Evolutionary conservation across 2,888 invertebrate species (phyloP), one percentile per base, ranked within the genome.

Genomic region (Andrena praecox): DNA sequence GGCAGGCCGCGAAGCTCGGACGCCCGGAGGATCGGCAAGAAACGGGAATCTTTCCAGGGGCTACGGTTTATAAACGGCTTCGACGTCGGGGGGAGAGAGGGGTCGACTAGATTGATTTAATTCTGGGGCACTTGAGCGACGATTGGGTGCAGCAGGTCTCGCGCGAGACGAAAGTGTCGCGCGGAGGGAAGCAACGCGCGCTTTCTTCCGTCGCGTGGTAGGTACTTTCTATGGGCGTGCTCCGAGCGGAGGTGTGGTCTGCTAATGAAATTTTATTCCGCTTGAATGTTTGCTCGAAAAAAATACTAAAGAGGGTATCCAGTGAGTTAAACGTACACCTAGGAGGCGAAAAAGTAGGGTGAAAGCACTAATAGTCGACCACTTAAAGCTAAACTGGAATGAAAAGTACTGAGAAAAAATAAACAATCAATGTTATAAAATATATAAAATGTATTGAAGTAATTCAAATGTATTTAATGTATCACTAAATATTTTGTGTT

Each of bases 191-290:
- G 20, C 24, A 10, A 42, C 50, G 35, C 33, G 27, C 10, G 59
- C 60, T 66, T 79, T 50, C 60, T 59, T 56, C n/a, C 59, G 29
- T 35, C 7, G 10, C 42, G 42, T 12, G 42, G 16, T 42, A 42
- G 16, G 16, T 12, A 77, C 72, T 77, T 70, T 71, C 77, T 71
- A 77, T 42, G 54, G 16, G 66, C 56, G 70, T 52, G 48, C 54
- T 66, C 29, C 8, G 69, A 67, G 12, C 52, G 48, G 33, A 54
- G 60, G 68, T 50, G 29, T n/a, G 62, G 62, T 4, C 52, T 42
- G 71, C 8, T 68, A 76, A 79, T 76, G 63, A 56, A 48, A 29
- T 31, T 69, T n/a, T 42, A 27, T 29, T 35, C 24, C 16, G 33
- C 27, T 16, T 8, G 27, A 56, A 56, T 69, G 35, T 20, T 24